These are phyloP conservation scores for Momotus momota DNA, from an alignment of 2,797 vertebrate species.

Conservation along the genomic window DNA sequence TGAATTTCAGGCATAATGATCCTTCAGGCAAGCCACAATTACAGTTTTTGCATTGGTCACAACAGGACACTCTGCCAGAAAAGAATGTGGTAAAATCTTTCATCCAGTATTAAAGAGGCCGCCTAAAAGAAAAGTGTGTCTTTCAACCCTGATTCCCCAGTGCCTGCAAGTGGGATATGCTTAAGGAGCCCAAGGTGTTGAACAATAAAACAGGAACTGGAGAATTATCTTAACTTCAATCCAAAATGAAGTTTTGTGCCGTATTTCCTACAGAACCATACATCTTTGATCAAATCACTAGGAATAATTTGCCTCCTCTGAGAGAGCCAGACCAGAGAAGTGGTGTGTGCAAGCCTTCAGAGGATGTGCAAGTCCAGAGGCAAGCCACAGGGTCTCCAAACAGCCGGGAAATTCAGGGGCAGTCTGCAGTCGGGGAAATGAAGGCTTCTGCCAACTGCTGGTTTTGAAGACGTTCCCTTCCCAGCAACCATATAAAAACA, in stretches of 20 bases:
- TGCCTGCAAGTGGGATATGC: not conserved
- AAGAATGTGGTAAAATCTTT: not conserved
- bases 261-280: not conserved
- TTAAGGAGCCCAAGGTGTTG: not conserved
- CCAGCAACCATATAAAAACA: not conserved
- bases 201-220: not conserved
- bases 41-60: not conserved
- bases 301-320: not conserved
- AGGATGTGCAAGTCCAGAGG: not conserved
- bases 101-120: not conserved
- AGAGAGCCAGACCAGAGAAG: not conserved
- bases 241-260: not conserved
- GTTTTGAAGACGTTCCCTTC: slow-evolving; percentile 4
- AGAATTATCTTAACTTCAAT: not conserved
- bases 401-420: not conserved
- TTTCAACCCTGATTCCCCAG: not conserved
- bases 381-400: not conserved
- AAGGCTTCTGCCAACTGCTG: not conserved
- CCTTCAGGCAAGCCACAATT: slow-evolving; percentile 16
- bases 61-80: not conserved
- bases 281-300: not conserved
- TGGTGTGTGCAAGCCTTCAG: not conserved
- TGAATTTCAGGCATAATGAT: not conserved
- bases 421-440: not conserved
- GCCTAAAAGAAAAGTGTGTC: not conserved